A percentile compares a stretch with the other conserved stretches of the same genome.
Conservation (phyloP, 2,888 invertebrate genomes). For the Acronicta alni region DNA sequence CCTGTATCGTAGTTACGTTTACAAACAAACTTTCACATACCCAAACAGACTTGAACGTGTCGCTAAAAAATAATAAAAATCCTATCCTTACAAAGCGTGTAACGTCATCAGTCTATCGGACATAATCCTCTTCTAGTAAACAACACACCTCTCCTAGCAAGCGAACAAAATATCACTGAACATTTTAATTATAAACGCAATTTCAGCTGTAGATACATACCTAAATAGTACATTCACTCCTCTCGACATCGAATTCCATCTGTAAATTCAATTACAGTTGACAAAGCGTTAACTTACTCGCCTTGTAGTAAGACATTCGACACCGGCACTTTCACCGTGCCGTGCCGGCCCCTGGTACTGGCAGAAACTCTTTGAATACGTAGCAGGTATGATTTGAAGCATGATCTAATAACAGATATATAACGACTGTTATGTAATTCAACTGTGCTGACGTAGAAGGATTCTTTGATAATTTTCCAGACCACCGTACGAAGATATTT, state of each 20-base stretch:
- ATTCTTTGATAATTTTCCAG: slow-evolving; percentile 4
- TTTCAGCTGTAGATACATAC: slow-evolving; percentile 21
- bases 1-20: no score
- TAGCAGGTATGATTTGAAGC: slow-evolving; percentile 26
- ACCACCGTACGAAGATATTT: no score
- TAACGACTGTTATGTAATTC: slow-evolving; percentile 17
- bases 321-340: slow-evolving; percentile 76
- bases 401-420: slow-evolving; percentile 13
- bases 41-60: no score
- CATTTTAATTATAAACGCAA: slow-evolving; percentile 40
- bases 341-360: slow-evolving; percentile 30
- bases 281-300: slow-evolving; percentile 72
- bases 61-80: no score
- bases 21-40: no score
- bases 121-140: background rate
- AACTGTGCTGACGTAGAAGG: slow-evolving; percentile 6
- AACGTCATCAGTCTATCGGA: no score
- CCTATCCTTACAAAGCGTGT: no score
- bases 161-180: slow-evolving; percentile 20
- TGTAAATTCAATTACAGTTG: slow-evolving; percentile 73
- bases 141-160: background rate
- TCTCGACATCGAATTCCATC: slow-evolving; percentile 56
- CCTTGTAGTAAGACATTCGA: slow-evolving; percentile 71
- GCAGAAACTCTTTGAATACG: slow-evolving; percentile 36
- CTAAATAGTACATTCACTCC: slow-evolving; percentile 41